A percentile compares a stretch with the other conserved stretches of the same genome.
These are phyloP conservation scores for Himalopsyche kuldschensis DNA, from an alignment of 2,888 invertebrate species.

Conservation along the genomic window DNA sequence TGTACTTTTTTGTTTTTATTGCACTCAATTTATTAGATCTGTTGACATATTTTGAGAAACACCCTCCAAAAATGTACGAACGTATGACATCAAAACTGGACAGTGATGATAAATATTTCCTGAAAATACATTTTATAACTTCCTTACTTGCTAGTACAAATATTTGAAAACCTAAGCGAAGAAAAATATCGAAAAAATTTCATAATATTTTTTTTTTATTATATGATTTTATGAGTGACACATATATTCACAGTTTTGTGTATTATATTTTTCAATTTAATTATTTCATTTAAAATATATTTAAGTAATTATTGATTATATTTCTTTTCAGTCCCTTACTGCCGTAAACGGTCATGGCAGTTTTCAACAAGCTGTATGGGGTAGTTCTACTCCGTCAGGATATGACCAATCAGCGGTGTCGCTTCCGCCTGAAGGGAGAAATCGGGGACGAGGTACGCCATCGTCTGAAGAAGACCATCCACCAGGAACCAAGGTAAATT, in stretches of 20 bases:
- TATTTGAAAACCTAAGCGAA: no score
- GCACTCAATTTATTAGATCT: no score
- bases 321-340: slow-evolving; percentile 8
- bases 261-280: no score
- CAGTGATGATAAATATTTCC: neutral
- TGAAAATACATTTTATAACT: neutral
- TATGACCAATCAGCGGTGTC: slow-evolving; percentile 26
- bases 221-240: neutral
- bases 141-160: no score
- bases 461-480: slow-evolving; percentile 22
- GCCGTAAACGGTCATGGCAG: slow-evolving; percentile 7
- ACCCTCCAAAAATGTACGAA: no score
- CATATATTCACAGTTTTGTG: neutral
- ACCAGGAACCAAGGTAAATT: slow-evolving; percentile 27
- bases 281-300: no score
- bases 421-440: slow-evolving; percentile 20
- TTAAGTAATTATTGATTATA: neutral
- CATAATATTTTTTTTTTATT: no score
- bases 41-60: no score
- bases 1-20: no score
- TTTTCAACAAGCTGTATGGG: slow-evolving; percentile 36
- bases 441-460: slow-evolving; percentile 4
- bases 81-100: no score
- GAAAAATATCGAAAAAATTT: no score
- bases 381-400: slow-evolving; percentile 38